These are phyloP conservation scores for Turdus rufiventris DNA, from an alignment of 2,113 vertebrate species.

Conservation along the genomic window DNA sequence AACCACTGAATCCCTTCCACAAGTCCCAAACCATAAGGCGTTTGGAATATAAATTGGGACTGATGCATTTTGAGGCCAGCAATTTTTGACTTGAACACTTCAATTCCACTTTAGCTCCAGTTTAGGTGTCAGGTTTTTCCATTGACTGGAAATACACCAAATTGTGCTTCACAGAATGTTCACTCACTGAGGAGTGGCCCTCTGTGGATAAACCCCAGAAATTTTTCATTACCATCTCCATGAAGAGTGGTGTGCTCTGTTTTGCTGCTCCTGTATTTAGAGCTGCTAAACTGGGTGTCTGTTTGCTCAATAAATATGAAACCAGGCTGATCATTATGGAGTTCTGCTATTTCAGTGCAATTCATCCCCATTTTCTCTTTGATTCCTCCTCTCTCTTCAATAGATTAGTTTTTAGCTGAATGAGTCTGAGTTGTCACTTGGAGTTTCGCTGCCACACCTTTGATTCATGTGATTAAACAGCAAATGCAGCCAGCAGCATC, in stretches of 20 bases:
- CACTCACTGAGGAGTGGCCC: not conserved
- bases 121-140: not conserved
- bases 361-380: not conserved
- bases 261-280: not conserved
- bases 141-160: rapidly evolving
- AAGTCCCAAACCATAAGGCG: not conserved
- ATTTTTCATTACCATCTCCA: not conserved
- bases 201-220: not conserved
- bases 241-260: rapidly evolving
- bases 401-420: slow-evolving; percentile 1
- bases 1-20: not conserved
- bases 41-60: not conserved
- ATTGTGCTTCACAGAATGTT: not conserved
- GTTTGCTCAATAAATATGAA: not conserved
- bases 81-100: not conserved
- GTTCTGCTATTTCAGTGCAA: slow-evolving; percentile 1
- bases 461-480: slow-evolving; percentile 5
- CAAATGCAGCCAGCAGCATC: not conserved
- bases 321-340: not conserved
- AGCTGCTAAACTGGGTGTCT: not conserved
- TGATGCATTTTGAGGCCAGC: not conserved
- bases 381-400: not conserved
- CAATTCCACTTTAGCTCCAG: not conserved
- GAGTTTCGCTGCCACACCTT: not conserved
- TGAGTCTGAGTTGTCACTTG: not conserved